phyloP scores from a whole-genome alignment of 1,140 invertebrate species.

The Philotrypesis tridentata region DNA sequence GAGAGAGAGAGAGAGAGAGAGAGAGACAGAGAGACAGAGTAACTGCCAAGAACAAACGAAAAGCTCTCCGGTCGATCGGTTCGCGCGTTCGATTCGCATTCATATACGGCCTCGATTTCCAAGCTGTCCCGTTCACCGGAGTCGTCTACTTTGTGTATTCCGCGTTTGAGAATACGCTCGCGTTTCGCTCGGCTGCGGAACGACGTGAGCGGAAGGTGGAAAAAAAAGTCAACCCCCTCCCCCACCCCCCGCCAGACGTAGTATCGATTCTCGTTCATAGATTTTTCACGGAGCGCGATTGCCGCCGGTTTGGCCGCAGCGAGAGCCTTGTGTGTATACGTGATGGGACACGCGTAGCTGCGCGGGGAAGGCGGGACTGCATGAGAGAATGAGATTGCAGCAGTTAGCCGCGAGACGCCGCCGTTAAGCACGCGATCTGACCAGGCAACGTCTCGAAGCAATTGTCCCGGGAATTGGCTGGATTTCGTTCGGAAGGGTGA shows the following conservation, averaged over 20 bases:
- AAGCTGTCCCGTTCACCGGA: background rate
- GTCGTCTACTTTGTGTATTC: background rate
- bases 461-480: slow-evolving; percentile 20
- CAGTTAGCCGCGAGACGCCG: background rate
- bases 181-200: background rate
- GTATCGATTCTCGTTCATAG: slow-evolving; percentile 3
- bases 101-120: background rate
- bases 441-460: background rate
- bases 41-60: background rate
- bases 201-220: background rate
- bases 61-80: background rate
- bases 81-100: background rate
- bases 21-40: no score
- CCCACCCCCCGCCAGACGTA: background rate
- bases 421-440: background rate
- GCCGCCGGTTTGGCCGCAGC: no score
- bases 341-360: no score
- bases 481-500: background rate
- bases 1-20: no score
- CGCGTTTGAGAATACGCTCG: background rate
- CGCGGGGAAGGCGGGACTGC: background rate
- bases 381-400: background rate
- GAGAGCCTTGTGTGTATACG: no score
- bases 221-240: no score
- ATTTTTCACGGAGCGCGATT: background rate